A percentile compares a stretch with the other conserved stretches of the same genome.
Evolutionary conservation across 2,888 invertebrate genomes (phyloP).

Genomic region (Mythimna loreyi): DNA sequence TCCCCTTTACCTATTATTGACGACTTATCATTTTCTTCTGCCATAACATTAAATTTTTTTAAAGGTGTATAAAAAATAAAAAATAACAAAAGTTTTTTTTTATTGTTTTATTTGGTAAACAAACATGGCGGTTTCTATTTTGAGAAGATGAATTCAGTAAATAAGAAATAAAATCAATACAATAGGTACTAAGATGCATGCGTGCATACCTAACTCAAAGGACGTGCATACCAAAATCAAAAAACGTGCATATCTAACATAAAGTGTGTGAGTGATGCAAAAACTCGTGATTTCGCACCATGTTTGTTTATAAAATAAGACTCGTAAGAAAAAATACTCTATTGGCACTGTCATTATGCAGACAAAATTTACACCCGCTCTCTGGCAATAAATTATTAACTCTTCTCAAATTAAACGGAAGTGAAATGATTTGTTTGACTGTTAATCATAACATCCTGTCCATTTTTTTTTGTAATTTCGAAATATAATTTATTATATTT

Average conservation of each 20-base stretch:
- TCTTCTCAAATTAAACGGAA: not conserved
- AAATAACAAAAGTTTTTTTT: not conserved
- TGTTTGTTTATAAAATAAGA: constrained; percentile 27
- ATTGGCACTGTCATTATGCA: not conserved
- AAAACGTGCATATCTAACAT: constrained; percentile 6
- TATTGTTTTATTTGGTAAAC: not conserved
- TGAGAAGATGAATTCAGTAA: not conserved
- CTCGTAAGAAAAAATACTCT: not conserved
- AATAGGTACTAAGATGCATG: constrained; percentile 23
- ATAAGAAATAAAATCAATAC: constrained; percentile 19
- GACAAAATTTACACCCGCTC: not conserved
- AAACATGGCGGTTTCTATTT: not conserved
- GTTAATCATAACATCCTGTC: too few relatives aligned
- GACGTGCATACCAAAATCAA: constrained; percentile 1
- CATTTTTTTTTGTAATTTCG: too few relatives aligned
- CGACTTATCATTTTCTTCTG: constrained; percentile 47
- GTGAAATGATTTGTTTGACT: not conserved
- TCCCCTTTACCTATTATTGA: constrained; percentile 48
- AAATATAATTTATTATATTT: too few relatives aligned
- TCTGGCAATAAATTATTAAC: not conserved
- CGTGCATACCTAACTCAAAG: constrained; percentile 46
- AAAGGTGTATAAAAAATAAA: not conserved
- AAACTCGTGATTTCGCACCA: constrained; percentile 19
- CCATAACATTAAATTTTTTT: not conserved
- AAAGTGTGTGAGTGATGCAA: constrained; percentile 31